Evolutionary conservation across 2,113 vertebrate species (phyloP), one percentile per base, ranked within the genome.

Genomic region (Synodontis membranacea): DNA sequence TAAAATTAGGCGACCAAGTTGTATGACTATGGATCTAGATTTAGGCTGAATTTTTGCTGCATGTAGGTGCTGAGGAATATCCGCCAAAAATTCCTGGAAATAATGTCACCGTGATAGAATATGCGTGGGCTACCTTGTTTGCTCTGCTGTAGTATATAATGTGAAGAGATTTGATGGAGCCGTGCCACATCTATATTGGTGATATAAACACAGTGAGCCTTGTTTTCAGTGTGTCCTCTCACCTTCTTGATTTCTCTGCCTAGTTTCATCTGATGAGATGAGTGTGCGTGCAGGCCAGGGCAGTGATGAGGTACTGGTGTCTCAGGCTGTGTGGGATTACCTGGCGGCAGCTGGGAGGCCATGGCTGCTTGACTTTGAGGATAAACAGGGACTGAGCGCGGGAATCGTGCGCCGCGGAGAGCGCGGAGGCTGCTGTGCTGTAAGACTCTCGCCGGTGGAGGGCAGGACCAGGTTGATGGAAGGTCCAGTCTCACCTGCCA

Each of bases 251-350:
- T 66, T 66, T 86, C 74, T 86, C 23, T 91, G 46, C 91, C 89
- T 92, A 96, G 95, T 96, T 92, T 96, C 95, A 84, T 95, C 94
- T 92, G 93, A 95, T 93, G 94, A 95, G 89, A 96, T 96, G 95
- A 95, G 94, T 89, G 95, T 95, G 93, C 93, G 95, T 86, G 93
- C 93, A 93, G 96, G 95, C 94, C 95, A 95, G 93, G 95, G 96
- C 93, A 96, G 96, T 93, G 97, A 96, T 92, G 97, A 97, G 92
- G 96, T 98, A 90, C 95, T 97, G 88, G 96, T 98, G 93, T 96
- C 96, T 85, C 97, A 97, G 93, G 96, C 96, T 39, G 96, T 97
- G 88, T 98, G 97, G 97, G 97, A 98, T 93, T 97, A 97, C 94
- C 93, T 98, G 92, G 96, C 95, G 90, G 95, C 96, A 74, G 96